These are phyloP conservation scores for Felis catus DNA, from an alignment of 2,113 vertebrate species.

Conservation along the genomic window DNA sequence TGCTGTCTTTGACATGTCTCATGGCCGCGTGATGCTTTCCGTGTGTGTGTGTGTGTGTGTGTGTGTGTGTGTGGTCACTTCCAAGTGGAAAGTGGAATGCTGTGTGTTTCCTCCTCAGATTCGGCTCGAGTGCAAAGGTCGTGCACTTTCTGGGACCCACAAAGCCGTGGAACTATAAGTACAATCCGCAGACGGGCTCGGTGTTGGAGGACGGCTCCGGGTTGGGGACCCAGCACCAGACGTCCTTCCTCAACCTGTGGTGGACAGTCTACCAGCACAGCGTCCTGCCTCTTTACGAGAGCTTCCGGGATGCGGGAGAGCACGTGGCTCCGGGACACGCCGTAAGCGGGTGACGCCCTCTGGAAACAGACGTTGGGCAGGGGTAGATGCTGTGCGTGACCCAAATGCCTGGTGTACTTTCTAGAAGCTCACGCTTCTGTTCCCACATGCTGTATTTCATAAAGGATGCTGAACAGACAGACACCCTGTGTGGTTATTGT, in stretches of 20 bases:
- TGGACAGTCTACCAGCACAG: slow-evolving; percentile 86
- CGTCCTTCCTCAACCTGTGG: slow-evolving; percentile 86
- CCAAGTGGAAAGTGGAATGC: rapidly evolving
- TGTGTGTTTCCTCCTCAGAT: slow-evolving; percentile 79
- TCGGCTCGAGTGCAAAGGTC: slow-evolving; percentile 90
- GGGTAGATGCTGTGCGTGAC: rapidly evolving
- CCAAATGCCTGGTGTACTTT: rapidly evolving
- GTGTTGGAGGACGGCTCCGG: slow-evolving; percentile 56
- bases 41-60: rapidly evolving
- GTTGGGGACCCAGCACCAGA: slow-evolving; percentile 63
- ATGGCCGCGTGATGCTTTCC: rapidly evolving
- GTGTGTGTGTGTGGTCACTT: rapidly evolving
- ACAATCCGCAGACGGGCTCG: slow-evolving; percentile 76
- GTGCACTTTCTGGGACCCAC: slow-evolving; percentile 90
- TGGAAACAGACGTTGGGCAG: rapidly evolving
- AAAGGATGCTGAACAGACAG: not conserved
- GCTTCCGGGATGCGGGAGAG: not conserved
- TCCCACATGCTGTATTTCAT: rapidly evolving
- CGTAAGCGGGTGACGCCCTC: slow-evolving; percentile 55
- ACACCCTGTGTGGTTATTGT: not conserved
- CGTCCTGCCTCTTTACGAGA: slow-evolving; percentile 70
- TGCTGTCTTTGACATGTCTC: rapidly evolving
- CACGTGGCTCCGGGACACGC: not conserved
- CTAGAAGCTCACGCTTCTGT: not conserved
- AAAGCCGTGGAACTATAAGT: slow-evolving; percentile 90